Evolutionary conservation across 2,113 vertebrate species (phyloP).

Genomic region (Plecotus auritus): DNA sequence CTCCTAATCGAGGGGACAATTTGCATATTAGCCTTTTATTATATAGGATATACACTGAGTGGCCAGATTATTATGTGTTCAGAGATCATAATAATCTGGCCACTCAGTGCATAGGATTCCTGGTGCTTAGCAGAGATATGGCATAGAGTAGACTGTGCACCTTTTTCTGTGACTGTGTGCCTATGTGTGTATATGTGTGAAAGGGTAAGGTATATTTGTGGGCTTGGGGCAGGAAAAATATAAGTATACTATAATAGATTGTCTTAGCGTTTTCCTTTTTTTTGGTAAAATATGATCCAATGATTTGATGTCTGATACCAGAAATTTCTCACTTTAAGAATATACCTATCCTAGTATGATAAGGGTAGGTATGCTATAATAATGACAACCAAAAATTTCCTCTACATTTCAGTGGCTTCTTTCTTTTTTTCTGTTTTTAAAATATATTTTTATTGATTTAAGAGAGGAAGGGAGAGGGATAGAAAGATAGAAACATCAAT

Average conservation of each 20-base stretch:
- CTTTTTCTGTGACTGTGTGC: background rate
- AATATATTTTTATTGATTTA: too few relatives aligned
- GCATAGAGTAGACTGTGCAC: background rate
- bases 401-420: background rate
- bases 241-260: background rate
- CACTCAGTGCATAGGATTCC: too few relatives aligned
- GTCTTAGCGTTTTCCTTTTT: background rate
- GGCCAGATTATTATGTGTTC: too few relatives aligned
- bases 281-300: background rate
- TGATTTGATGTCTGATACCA: slow-evolving; percentile 1
- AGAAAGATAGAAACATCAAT: too few relatives aligned
- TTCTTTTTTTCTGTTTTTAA: too few relatives aligned
- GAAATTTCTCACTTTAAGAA: background rate
- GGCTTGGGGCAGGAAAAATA: background rate
- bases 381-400: background rate
- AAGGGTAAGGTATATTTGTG: background rate
- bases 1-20: too few relatives aligned
- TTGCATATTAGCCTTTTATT: too few relatives aligned
- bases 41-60: too few relatives aligned
- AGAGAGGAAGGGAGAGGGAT: too few relatives aligned
- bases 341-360: background rate
- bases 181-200: background rate
- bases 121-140: background rate
- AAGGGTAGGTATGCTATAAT: background rate
- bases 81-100: too few relatives aligned